Evolutionary conservation across 2,888 invertebrate species (phyloP).

Genomic region (Tipula helvola): DNA sequence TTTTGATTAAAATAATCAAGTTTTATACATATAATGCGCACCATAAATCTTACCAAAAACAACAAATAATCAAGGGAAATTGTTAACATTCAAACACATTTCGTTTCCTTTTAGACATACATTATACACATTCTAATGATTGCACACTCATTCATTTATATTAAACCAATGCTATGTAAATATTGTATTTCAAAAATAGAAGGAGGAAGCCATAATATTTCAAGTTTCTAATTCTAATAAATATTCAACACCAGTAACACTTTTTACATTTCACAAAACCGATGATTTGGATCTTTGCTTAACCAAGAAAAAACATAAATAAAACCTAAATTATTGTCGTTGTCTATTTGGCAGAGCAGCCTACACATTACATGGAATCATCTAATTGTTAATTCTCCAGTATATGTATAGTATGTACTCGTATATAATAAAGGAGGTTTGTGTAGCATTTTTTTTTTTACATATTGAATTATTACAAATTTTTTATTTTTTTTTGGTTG

Average conservation of each 20-base stretch:
- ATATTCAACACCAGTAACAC: background rate
- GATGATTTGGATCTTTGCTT: background rate
- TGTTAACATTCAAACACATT: background rate
- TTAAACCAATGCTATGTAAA: background rate
- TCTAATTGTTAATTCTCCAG: background rate
- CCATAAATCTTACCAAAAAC: background rate
- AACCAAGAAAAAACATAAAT: background rate
- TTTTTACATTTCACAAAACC: background rate
- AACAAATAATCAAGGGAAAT: background rate
- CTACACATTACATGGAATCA: background rate
- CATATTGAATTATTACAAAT: background rate
- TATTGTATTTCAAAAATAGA: background rate
- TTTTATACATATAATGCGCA: background rate
- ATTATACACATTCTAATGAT: background rate
- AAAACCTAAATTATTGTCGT: background rate
- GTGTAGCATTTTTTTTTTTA: background rate
- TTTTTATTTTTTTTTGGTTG: background rate
- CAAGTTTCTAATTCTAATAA: background rate
- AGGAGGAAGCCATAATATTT: background rate
- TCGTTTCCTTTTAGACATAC: background rate
- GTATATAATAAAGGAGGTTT: background rate
- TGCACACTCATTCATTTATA: background rate
- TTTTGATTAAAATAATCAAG: background rate
- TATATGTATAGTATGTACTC: background rate
- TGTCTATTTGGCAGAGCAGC: background rate